phyloP scores from a whole-genome alignment of 1,140 invertebrate species.

The Drosophila rhopaloa region DNA sequence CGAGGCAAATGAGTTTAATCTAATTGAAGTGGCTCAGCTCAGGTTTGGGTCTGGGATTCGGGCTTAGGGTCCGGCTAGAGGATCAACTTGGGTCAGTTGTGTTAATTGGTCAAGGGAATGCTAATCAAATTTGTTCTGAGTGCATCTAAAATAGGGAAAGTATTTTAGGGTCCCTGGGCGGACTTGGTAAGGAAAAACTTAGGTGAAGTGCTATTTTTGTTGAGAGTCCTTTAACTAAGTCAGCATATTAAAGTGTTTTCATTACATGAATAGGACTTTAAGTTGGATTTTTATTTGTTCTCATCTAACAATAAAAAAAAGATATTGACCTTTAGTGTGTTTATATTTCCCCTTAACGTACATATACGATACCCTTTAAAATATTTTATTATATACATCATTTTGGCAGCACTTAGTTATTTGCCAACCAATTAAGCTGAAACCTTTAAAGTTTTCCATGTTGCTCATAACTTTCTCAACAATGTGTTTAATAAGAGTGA shows the following conservation, averaged over 20 bases:
- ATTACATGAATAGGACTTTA: too few relatives aligned
- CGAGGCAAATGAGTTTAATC: slow-evolving; percentile 68
- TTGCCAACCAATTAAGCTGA: background rate
- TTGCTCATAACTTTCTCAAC: background rate
- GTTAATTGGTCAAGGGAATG: slow-evolving; percentile 56
- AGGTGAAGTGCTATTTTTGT: too few relatives aligned
- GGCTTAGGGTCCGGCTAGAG: slow-evolving; percentile 24
- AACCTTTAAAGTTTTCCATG: background rate
- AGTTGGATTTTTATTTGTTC: too few relatives aligned
- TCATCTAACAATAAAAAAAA: too few relatives aligned
- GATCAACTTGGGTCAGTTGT: slow-evolving; percentile 31
- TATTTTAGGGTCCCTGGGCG: slow-evolving; percentile 18
- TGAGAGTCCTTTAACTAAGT: background rate
- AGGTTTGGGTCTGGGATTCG: slow-evolving; percentile 22
- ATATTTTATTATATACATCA: too few relatives aligned
- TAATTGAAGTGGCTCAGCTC: slow-evolving; percentile 67
- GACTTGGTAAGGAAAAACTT: background rate
- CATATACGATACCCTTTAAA: too few relatives aligned
- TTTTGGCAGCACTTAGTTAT: too few relatives aligned
- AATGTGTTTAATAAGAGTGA: slow-evolving; percentile 27
- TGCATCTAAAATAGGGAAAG: slow-evolving; percentile 18
- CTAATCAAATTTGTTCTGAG: slow-evolving; percentile 39
- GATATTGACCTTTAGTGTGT: too few relatives aligned
- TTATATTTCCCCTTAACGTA: too few relatives aligned
- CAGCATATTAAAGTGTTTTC: too few relatives aligned